Percentiles rank a stretch among this genome's conserved stretches.
Conservation (phyloP, 2,888 invertebrate genomes). For the Amaurobius ferox region DNA sequence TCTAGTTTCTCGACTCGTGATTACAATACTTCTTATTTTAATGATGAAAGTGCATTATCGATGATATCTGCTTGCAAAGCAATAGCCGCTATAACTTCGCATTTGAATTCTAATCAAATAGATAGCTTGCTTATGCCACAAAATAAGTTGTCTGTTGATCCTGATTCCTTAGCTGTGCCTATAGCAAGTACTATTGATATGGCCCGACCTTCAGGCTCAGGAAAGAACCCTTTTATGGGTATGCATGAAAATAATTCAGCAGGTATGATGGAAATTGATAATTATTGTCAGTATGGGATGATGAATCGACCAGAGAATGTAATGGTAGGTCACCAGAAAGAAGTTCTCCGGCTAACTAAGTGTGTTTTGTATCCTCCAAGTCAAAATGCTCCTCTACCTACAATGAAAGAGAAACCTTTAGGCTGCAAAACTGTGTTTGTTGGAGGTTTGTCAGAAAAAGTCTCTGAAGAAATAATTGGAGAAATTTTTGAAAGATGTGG, state of each 20-base stretch:
- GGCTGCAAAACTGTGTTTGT: slow-evolving; percentile 96
- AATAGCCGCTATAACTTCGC: slow-evolving; percentile 36
- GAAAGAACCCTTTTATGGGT: slow-evolving; percentile 72
- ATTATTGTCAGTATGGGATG: too few species aligned
- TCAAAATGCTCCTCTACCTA: slow-evolving; percentile 88
- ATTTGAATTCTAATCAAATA: slow-evolving; percentile 32
- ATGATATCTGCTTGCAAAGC: slow-evolving; percentile 24
- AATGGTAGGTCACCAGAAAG: too few species aligned
- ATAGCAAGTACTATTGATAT: slow-evolving; percentile 40
- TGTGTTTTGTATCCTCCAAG: slow-evolving; percentile 92
- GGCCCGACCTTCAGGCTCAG: neutral
- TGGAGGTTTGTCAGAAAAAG: slow-evolving; percentile 93
- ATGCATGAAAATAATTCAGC: slow-evolving; percentile 65
- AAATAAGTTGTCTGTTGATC: neutral
- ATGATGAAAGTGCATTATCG: neutral
- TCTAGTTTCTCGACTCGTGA: neutral
- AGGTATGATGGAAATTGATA: slow-evolving; percentile 77
- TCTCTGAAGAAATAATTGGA: slow-evolving; percentile 90
- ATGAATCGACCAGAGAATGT: too few species aligned
- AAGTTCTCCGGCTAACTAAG: slow-evolving; percentile 87
- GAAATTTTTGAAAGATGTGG: slow-evolving; percentile 95
- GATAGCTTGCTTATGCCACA: neutral
- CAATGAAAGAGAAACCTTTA: slow-evolving; percentile 89
- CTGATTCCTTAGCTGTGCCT: slow-evolving; percentile 4
- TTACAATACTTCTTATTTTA: neutral